phyloP scores from a whole-genome alignment of 1,140 invertebrate genomes.

The Trichonephila inaurata region DNA sequence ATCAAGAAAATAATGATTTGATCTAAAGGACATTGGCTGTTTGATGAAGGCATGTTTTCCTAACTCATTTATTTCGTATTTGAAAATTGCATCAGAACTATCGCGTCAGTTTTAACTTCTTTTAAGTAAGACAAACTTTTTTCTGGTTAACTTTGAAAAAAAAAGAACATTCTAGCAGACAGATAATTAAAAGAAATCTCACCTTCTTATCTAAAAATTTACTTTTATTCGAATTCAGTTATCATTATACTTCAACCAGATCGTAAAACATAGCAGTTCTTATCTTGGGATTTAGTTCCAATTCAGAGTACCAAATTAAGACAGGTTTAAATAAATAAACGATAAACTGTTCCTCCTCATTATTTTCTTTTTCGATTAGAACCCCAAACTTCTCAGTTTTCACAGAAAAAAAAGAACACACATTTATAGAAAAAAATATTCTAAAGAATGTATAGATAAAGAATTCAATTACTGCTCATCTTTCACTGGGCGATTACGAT shows the following conservation, averaged over 20 bases:
- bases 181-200: not conserved
- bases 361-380: not conserved
- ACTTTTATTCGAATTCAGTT: not conserved
- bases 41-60: no score
- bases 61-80: no score
- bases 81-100: no score
- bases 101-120: not conserved
- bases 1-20: no score
- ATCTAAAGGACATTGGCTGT: no score
- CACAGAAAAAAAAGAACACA: not conserved
- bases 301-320: conserved; percentile 1
- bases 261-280: not conserved
- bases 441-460: not conserved
- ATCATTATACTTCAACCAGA: not conserved
- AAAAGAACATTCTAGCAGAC: not conserved
- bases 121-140: not conserved
- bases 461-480: not conserved
- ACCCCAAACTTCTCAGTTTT: not conserved
- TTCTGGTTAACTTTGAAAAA: not conserved
- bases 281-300: not conserved
- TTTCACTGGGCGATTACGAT: not conserved
- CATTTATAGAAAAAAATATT: not conserved
- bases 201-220: not conserved
- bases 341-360: conserved; percentile 17
- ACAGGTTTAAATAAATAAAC: not conserved